These are phyloP conservation scores for Cinclus mexicanus DNA, from an alignment of 2,113 vertebrate genomes.

Conservation along the genomic window DNA sequence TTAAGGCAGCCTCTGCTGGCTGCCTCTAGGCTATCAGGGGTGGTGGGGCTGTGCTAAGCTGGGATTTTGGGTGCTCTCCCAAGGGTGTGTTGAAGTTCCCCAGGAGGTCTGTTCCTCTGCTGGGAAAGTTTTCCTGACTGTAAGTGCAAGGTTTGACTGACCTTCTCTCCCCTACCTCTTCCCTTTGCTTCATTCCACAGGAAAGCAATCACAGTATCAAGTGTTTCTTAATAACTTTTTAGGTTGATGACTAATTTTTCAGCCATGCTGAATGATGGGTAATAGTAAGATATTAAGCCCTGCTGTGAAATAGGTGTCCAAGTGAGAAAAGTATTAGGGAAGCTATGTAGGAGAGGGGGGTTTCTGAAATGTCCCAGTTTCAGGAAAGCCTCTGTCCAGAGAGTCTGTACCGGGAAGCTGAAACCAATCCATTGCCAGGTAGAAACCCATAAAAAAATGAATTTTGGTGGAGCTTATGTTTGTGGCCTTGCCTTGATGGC, in stretches of 20 bases:
- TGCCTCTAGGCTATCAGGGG: neutral
- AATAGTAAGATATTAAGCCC: constrained; percentile 7
- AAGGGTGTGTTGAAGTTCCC: neutral
- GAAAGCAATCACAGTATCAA: constrained; percentile 56
- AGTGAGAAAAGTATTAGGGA: neutral
- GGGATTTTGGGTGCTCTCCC: neutral
- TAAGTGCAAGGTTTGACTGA: neutral
- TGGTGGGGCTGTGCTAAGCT: neutral
- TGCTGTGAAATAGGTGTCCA: constrained; percentile 18
- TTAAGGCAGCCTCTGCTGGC: neutral
- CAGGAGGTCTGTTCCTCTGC: neutral
- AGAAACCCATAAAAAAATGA: constrained; percentile 20
- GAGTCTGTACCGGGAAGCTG: neutral
- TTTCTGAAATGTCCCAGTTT: neutral
- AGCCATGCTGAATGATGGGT: constrained; percentile 15
- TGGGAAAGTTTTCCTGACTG: neutral
- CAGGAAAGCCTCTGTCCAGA: neutral
- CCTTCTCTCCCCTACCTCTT: neutral
- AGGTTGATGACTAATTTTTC: constrained; percentile 60
- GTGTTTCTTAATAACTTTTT: constrained; percentile 55
- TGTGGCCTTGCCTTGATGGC: constrained; percentile 29
- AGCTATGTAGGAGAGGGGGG: neutral
- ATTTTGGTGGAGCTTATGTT: neutral
- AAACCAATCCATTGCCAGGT: constrained; percentile 3
- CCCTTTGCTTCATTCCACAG: neutral